These are phyloP conservation scores for Pyrgus malvae DNA, from an alignment of 2,888 invertebrate genomes.

Conservation along the genomic window DNA sequence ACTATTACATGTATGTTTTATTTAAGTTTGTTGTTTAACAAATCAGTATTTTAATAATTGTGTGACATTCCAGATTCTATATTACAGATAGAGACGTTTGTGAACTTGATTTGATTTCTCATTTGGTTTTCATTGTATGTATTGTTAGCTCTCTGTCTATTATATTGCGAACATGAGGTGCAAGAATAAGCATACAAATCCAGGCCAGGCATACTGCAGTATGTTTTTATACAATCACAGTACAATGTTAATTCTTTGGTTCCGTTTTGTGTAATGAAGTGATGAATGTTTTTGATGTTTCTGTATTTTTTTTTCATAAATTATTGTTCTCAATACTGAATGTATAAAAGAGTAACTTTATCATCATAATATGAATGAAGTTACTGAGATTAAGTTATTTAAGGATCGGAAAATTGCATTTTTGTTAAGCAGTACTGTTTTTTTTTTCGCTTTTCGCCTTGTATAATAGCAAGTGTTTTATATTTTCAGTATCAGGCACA, in stretches of 20 bases:
- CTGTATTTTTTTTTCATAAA: conserved; percentile 40
- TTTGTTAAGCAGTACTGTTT: conserved; percentile 6
- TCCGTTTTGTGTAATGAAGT: conserved; percentile 41
- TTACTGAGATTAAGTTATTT: conserved; percentile 2
- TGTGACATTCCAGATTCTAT: conserved; percentile 79
- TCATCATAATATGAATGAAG: conserved; percentile 3
- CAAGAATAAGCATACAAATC: conserved; percentile 27
- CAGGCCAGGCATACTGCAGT: conserved; percentile 3
- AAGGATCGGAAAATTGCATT: conserved; percentile 13
- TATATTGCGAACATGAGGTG: conserved; percentile 10
- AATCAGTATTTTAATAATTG: conserved; percentile 80
- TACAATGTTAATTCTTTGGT: conserved; percentile 50
- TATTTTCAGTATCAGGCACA: conserved; percentile 29
- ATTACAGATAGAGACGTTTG: conserved; percentile 49
- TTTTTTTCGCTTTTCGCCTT: conserved; percentile 39
- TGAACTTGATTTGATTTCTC: conserved; percentile 34
- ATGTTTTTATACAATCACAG: conserved; percentile 40
- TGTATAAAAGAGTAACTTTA: background rate
- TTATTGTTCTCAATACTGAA: background rate
- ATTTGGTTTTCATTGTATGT: conserved; percentile 28
- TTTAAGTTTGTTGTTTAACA: conserved; percentile 70
- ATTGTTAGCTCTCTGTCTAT: conserved; percentile 40
- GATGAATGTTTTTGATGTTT: conserved; percentile 43
- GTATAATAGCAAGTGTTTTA: too few species aligned
- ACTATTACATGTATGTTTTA: conserved; percentile 65